phyloP scores from a whole-genome alignment of 2,797 vertebrate genomes.

The Hemibagrus guttatus region DNA sequence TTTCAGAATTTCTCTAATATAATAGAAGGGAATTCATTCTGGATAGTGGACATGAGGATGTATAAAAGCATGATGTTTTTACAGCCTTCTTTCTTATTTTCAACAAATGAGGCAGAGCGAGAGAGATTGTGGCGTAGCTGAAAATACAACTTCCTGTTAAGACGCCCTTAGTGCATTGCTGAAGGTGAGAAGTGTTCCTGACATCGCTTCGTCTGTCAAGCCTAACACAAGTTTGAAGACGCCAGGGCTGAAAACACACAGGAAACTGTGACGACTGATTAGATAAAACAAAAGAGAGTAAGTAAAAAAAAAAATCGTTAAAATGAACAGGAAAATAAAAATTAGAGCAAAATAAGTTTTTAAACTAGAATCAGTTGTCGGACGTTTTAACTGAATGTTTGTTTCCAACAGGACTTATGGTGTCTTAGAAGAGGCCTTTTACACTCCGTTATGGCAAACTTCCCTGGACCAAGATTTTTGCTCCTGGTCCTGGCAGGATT shows the following conservation, averaged over 20 bases:
- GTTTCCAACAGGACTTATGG: constrained; percentile 78
- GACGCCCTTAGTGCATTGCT: constrained; percentile 65
- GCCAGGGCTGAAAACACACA: constrained; percentile 71
- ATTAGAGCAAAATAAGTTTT: not conserved
- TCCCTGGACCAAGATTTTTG: constrained; percentile 76
- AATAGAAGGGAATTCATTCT: not conserved
- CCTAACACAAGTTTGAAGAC: constrained; percentile 72
- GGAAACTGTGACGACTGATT: constrained; percentile 80
- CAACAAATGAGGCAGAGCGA: constrained; percentile 44
- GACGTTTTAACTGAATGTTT: constrained; percentile 53
- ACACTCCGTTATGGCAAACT: constrained; percentile 83
- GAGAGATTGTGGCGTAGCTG: constrained; percentile 70
- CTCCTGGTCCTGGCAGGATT: constrained; percentile 72
- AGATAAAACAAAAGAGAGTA: constrained; percentile 71
- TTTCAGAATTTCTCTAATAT: not conserved
- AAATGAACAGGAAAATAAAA: not conserved
- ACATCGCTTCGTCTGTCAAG: constrained; percentile 77
- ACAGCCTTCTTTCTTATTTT: constrained; percentile 17
- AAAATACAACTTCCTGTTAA: constrained; percentile 76
- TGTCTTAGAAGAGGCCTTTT: constrained; percentile 70
- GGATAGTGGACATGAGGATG: not conserved
- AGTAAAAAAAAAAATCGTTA: constrained; percentile 45
- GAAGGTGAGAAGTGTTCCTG: constrained; percentile 75
- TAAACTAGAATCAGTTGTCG: not conserved
- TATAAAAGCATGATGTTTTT: not conserved